phyloP scores from a whole-genome alignment of 2,113 vertebrate genomes.

The Gymnarchus niloticus region DNA sequence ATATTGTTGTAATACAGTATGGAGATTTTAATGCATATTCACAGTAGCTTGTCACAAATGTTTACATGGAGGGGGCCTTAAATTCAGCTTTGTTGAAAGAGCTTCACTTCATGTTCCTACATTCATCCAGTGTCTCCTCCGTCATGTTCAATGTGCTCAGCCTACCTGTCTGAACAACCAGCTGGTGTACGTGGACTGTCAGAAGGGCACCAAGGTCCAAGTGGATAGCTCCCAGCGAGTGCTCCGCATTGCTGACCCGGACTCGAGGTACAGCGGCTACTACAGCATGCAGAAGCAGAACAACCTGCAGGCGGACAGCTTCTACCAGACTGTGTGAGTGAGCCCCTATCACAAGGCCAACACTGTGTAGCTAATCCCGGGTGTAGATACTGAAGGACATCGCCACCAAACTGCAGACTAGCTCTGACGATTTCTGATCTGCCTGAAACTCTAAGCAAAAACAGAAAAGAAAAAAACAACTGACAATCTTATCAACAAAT shows the following conservation, averaged over 20 bases:
- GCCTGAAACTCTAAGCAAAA: conserved; percentile 28
- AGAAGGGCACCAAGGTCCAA: conserved; percentile 79
- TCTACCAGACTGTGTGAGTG: conserved; percentile 86
- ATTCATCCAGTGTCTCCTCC: conserved; percentile 9
- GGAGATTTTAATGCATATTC: background rate
- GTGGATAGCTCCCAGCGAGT: conserved; percentile 77
- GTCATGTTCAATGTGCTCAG: conserved; percentile 51
- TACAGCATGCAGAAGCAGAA: conserved; percentile 90
- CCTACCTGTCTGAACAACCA: conserved; percentile 82
- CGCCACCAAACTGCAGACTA: conserved; percentile 16
- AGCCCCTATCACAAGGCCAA: conserved; percentile 38
- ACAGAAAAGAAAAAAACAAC: conserved; percentile 4
- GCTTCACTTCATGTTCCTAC: background rate
- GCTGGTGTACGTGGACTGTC: conserved; percentile 80
- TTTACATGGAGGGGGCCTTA: background rate
- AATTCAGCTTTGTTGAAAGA: background rate
- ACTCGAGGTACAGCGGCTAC: conserved; percentile 83
- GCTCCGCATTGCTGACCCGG: conserved; percentile 81
- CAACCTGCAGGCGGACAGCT: conserved; percentile 83
- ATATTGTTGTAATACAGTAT: background rate
- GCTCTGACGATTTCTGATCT: conserved; percentile 22
- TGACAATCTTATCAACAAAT: conserved; percentile 31
- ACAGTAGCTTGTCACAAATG: background rate
- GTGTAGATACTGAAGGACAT: conserved; percentile 31
- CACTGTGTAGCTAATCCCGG: background rate